A percentile compares a stretch with the other conserved stretches of the same genome.
Conservation (phyloP, 2,113 vertebrate genomes). For the Hymenochirus boettgeri region DNA sequence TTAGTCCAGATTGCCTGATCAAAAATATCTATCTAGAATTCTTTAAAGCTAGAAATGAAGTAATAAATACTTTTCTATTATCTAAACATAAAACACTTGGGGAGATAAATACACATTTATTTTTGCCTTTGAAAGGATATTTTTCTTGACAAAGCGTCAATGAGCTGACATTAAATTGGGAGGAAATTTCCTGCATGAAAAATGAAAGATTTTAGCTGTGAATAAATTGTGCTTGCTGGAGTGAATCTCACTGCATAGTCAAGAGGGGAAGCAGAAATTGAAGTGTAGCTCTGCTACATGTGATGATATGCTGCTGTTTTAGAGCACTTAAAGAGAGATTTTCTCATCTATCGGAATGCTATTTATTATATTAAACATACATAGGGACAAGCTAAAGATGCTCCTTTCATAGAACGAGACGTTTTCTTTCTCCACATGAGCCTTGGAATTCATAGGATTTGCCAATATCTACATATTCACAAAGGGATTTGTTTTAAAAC, state of each 20-base stretch:
- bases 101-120: neutral
- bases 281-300: neutral
- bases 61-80: no score
- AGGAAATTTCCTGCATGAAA: constrained; percentile 2
- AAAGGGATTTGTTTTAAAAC: no score
- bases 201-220: constrained; percentile 23
- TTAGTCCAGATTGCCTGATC: neutral
- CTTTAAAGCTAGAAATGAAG: neutral
- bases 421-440: no score
- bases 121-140: neutral
- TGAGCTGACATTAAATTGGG: constrained; percentile 4
- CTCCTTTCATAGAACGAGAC: no score
- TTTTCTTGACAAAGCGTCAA: constrained; percentile 2
- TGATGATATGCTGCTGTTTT: neutral
- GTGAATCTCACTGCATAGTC: constrained; percentile 15
- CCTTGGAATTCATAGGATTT: no score
- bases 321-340: neutral
- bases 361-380: no score
- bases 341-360: neutral
- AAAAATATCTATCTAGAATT: neutral
- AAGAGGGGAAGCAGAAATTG: constrained; percentile 4
- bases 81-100: neutral
- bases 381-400: no score
- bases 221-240: constrained; percentile 26
- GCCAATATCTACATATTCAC: no score